Evolutionary conservation across 35 echinoderm and acorn worm genomes (phyloP).

Genomic region (Holothuria glaberrima): DNA sequence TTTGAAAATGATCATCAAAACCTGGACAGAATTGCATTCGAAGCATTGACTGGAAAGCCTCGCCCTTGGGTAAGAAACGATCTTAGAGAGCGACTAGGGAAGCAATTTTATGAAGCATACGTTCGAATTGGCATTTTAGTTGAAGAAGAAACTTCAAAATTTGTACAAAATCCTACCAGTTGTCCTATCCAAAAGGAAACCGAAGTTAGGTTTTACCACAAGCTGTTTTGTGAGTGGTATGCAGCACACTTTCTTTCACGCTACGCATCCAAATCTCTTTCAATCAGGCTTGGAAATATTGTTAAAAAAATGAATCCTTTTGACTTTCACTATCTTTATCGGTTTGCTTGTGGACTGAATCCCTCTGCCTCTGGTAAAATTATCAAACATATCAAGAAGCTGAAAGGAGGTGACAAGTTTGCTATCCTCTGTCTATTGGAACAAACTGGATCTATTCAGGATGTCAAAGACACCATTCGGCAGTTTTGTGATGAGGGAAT

Average conservation of each 20-base stretch:
- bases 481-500: too few species aligned
- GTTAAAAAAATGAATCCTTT: not conserved
- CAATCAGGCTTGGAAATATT: not conserved
- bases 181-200: not conserved
- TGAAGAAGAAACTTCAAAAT: not conserved
- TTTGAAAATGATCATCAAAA: not conserved
- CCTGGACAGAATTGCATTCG: not conserved
- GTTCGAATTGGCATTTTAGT: not conserved
- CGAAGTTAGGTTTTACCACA: conserved; percentile 17
- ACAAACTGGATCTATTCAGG: too few species aligned
- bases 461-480: too few species aligned
- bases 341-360: too few species aligned
- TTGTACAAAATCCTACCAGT: not conserved
- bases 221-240: too few species aligned
- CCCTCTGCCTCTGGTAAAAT: too few species aligned
- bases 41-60: not conserved
- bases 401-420: too few species aligned
- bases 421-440: too few species aligned
- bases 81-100: not conserved
- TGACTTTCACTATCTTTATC: conserved; percentile 25
- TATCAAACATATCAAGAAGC: too few species aligned
- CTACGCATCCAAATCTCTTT: not conserved
- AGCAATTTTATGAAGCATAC: conserved; percentile 10
- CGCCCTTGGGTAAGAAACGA: not conserved
- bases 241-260: not conserved